Conservation (phyloP, 2,888 invertebrate genomes). For the Bedellia somnulentella region DNA sequence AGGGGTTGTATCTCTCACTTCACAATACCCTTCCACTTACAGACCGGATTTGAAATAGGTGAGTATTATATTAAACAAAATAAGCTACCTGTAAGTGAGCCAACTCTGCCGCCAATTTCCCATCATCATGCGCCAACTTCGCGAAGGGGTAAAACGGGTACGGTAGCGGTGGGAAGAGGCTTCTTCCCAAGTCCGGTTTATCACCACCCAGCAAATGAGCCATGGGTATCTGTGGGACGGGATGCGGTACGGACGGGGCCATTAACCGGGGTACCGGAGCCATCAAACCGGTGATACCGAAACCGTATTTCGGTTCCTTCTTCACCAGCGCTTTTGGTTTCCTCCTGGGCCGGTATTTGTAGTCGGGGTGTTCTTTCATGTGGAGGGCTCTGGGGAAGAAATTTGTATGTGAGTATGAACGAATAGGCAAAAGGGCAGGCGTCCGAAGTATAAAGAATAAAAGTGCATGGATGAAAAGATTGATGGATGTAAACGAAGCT, state of each 20-base stretch:
- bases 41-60: too few species aligned
- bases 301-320: conserved; percentile 75
- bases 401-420: too few species aligned
- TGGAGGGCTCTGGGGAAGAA: conserved; percentile 74
- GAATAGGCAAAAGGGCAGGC: too few species aligned
- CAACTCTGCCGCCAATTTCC: conserved; percentile 68
- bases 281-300: conserved; percentile 66
- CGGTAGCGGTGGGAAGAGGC: conserved; percentile 71
- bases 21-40: too few species aligned
- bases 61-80: not conserved
- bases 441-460: too few species aligned
- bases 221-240: conserved; percentile 43
- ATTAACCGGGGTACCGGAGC: conserved; percentile 59
- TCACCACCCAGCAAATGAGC: conserved; percentile 54
- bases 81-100: conserved; percentile 63
- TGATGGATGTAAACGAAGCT: too few species aligned
- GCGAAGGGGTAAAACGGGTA: conserved; percentile 71
- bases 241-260: conserved; percentile 37
- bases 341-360: conserved; percentile 85
- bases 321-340: conserved; percentile 86
- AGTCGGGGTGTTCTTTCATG: conserved; percentile 93
- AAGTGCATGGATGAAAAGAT: too few species aligned
- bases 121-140: conserved; percentile 55
- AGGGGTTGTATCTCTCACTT: too few species aligned
- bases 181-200: conserved; percentile 68